Conservation (phyloP, 2,113 vertebrate species). For the Hirundichthys speculiger region DNA sequence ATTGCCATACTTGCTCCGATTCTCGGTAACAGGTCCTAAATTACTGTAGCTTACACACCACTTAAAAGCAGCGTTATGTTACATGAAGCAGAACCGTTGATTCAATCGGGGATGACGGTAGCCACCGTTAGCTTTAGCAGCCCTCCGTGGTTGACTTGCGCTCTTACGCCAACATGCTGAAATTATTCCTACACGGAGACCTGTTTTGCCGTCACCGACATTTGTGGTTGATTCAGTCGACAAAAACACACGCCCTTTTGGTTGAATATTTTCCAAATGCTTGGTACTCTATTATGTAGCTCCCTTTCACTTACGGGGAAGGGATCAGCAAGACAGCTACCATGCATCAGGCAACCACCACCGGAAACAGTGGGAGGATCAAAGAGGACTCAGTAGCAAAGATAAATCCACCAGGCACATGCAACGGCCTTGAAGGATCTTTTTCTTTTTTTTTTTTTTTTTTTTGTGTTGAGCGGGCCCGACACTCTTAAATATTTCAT, state of each 20-base stretch:
- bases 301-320: not conserved
- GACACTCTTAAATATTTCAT: no score
- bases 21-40: accelerated
- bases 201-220: not conserved
- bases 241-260: slow-evolving; percentile 22
- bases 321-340: slow-evolving; percentile 20
- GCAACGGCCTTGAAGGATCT: no score
- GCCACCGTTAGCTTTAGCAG: slow-evolving; percentile 32
- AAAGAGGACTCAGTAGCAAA: not conserved
- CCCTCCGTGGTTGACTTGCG: not conserved
- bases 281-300: not conserved
- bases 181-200: not conserved
- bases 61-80: no score
- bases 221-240: not conserved
- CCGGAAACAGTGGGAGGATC: slow-evolving; percentile 25
- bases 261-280: not conserved
- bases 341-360: not conserved
- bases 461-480: no score
- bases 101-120: not conserved
- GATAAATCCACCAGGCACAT: not conserved
- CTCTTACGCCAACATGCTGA: no score
- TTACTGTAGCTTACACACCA: not conserved
- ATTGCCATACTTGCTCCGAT: no score
- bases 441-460: no score
- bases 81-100: not conserved